Base-by-base conservation (phyloP, 2,113 vertebrate species). In the Saimiri boliviensis region DNA sequence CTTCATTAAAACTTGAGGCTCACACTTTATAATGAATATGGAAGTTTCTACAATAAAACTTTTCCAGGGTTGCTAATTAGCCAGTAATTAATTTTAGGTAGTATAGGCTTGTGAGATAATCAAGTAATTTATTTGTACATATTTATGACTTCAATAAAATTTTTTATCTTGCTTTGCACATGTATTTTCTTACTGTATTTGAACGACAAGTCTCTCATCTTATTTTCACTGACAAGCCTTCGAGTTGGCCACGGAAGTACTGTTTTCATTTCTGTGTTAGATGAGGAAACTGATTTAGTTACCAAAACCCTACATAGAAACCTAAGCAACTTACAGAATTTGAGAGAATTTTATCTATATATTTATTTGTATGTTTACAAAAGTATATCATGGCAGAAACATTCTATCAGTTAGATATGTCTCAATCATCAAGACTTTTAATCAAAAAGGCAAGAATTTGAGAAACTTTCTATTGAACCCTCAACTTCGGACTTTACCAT, bases 1-100 rank as follows among this genome's bases (percentile, higher is more conserved):
- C 92, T 73, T 97, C 81, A 97, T 96, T 93, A 96, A 90, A 96
- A 95, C 63, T 76, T 90, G 77, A 95, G 47, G 73, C 42, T 97
- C 42, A 71, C 5, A 77, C 58, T 86, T 87, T n/a, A 82, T 70
- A 89, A 90, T 49, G 47, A 94, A 82, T 35, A 73, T 23, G 23
- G 35, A 93, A 89, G 49, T 70, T 95, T 88, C 40, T 70, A 30
- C 81, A 95, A 74, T 63, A 49, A 96, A 95, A 92, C 35, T 90
- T 98, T 89, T 35, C 20, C 19, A 40, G 12, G n/a, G 23, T 40
- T 84, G 52, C 27, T 83, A 96, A 94, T 85, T 92, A 77, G 37
- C 35, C 47, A 37, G 74, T 77, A 86, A 93, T 86, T 96, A 86
- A 94, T 94, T 94, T 90, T 32, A 80, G 54, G 73, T 66, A 94